Base-by-base conservation (phyloP, 2,888 invertebrate genomes). In the Andrena dorsata region DNA sequence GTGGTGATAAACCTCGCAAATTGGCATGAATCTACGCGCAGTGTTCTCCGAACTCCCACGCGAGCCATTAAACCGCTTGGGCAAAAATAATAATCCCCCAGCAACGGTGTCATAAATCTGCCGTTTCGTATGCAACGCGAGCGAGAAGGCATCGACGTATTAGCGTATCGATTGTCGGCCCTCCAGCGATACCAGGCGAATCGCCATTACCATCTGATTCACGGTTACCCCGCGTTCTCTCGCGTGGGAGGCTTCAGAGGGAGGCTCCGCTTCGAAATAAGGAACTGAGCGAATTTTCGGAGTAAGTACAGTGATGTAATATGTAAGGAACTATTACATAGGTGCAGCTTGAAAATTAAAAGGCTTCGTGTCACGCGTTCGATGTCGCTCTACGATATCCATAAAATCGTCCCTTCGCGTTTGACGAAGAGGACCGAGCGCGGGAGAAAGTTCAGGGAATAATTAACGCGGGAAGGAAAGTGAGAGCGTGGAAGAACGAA, bases 101-200 rank as follows among this genome's bases (percentile, higher is more conserved):
- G 61, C 69, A 30, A 70, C n/a, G 80, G 41, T 68, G 49, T 61
- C 74, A 78, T 86, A 85, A 86, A 86, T 86, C 70, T 68, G 53
- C 23, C 63, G 66, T 64, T 83, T 68, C 60, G 61, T 65, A 69
- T 60, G 53, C 65, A 75, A 79, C 68, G 68, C 49, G 61, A 49
- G 64, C 66, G 68, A 61, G 64, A 78, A 60, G 63, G 72, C 64
- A 71, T 76, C 76, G 47, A 85, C 83, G 78, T 74, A 85, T 85
- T 83, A 85, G 53, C 71, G 60, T 83, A 85, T 86, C 85, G 86
- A 86, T 83, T 83, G 83, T 80, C 77, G 80, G 80, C 80, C 85
- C 78, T 76, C 85, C 58, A 73, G 74, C 80, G 70, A 76, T 60
- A 41, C 71, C 69, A 69, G 53, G 66, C 77, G 60, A 84, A 80